Percentiles rank a stretch among this genome's conserved stretches.
phyloP scores from a whole-genome alignment of 64 coral and sea anemone species.

The Dendronephthya gigantea region DNA sequence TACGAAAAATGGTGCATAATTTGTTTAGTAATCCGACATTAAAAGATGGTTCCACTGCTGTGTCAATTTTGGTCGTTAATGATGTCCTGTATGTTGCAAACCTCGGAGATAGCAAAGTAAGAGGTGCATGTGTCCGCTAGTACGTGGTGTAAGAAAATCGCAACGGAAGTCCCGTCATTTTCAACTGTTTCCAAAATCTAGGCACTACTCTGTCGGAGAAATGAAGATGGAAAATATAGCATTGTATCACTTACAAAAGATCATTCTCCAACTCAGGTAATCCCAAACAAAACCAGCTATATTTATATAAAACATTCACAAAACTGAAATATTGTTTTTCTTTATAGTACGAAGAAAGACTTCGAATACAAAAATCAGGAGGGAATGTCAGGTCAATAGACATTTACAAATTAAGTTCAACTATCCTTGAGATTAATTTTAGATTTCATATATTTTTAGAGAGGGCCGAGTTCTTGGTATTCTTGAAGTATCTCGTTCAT shows the following conservation, averaged over 20 bases:
- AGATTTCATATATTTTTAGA: constrained; percentile 28
- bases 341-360: constrained; percentile 87
- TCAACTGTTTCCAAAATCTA: too few species aligned
- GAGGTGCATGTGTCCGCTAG: neutral
- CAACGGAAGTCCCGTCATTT: too few species aligned
- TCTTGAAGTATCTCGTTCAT: constrained; percentile 77
- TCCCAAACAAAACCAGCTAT: neutral
- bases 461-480: constrained; percentile 84
- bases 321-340: neutral
- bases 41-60: constrained; percentile 96
- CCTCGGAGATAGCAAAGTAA: constrained; percentile 86
- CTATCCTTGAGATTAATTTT: neutral
- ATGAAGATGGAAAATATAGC: constrained; percentile 53
- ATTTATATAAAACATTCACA: neutral
- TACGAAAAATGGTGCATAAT: neutral
- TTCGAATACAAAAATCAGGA: constrained; percentile 84
- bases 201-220: constrained; percentile 66
- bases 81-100: constrained; percentile 88
- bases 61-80: constrained; percentile 65
- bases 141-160: neutral
- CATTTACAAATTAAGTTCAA: neutral
- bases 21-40: constrained; percentile 52
- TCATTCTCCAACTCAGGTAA: constrained; percentile 85
- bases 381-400: constrained; percentile 69
- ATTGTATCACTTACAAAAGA: constrained; percentile 77